Percentiles rank a stretch among this genome's conserved stretches.
Conservation (phyloP, 2,888 invertebrate species). For the Halictus ligatus region DNA sequence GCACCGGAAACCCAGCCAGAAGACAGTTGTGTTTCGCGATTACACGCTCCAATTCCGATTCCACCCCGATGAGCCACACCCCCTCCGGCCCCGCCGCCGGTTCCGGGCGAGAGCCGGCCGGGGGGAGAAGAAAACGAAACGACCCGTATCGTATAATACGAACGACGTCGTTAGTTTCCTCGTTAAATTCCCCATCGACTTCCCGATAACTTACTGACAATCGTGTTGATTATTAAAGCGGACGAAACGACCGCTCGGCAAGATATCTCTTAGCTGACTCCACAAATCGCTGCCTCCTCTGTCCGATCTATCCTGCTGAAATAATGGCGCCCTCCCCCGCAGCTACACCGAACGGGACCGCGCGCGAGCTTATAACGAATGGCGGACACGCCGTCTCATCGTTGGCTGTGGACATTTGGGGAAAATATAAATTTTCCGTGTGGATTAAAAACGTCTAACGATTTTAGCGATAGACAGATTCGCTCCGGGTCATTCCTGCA, state of each 20-base stretch:
- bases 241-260: conserved; percentile 22
- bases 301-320: background rate
- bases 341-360: background rate
- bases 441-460: too few species aligned
- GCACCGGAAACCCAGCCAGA: conserved; percentile 41
- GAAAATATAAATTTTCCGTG: background rate
- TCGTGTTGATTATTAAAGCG: conserved; percentile 39
- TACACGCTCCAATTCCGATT: conserved; percentile 56
- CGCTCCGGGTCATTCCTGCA: too few species aligned
- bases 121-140: conserved; percentile 39
- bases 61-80: conserved; percentile 22
- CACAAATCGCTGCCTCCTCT: background rate
- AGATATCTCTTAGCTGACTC: conserved; percentile 17
- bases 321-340: background rate
- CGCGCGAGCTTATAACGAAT: background rate
- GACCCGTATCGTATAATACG: conserved; percentile 38
- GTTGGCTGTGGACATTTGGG: background rate
- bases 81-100: background rate
- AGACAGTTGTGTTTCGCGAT: conserved; percentile 54
- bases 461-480: too few species aligned
- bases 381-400: background rate
- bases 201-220: conserved; percentile 44
- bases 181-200: conserved; percentile 52
- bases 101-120: background rate
- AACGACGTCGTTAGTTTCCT: conserved; percentile 51